Evolutionary conservation across 53 echinoderm and acorn worm species (phyloP), one percentile per base, ranked within the genome.

Genomic region (Holothuria leucospilota): DNA sequence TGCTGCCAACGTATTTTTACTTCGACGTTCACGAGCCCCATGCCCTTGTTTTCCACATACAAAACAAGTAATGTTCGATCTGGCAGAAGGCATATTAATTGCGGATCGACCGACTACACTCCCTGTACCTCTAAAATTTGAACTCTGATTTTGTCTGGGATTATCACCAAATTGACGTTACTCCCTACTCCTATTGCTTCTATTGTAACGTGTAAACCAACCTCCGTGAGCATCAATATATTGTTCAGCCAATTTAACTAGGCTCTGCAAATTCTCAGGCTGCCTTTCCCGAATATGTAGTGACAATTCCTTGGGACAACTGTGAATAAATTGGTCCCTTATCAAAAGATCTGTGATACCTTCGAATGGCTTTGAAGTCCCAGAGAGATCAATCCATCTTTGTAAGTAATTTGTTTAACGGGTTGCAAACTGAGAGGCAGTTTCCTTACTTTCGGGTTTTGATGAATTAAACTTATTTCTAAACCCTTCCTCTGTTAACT

Each of bases 361-460:
- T 46, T 84, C 65, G 65, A 84, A 84, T 41, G 30, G 27, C 29
- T 23, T 65, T 10, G 66, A 67, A 23, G 84, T 84, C 29, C 67
- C 28, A 68, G 52, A 68, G 25, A 84, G 60, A 15, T 84, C 84
- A 84, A 84, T 68, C 84, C 84, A 84, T 30, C 84, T 84, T 24
- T 29, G 29, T 69, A 84, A 66, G 39, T 84, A 84, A 29, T 69
- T 30, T 68, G 67, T 29, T 49, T 65, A 23, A 16, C 84, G 64
- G 42, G 67, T 69, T 12, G 67, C 30, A 67, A 64, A 66, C 84
- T 84, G 84, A 52, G 84, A 51, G 46, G 52, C 67, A 20, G 68
- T 46, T 84, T 63, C 64, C 13, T 84, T 82, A 24, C 41, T 39
- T 24, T 75, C 75, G 42, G 49, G 40, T 75, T 52, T 75, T 12